phyloP scores from a whole-genome alignment of 2,113 vertebrate genomes.

The Halichoerus grypus region DNA sequence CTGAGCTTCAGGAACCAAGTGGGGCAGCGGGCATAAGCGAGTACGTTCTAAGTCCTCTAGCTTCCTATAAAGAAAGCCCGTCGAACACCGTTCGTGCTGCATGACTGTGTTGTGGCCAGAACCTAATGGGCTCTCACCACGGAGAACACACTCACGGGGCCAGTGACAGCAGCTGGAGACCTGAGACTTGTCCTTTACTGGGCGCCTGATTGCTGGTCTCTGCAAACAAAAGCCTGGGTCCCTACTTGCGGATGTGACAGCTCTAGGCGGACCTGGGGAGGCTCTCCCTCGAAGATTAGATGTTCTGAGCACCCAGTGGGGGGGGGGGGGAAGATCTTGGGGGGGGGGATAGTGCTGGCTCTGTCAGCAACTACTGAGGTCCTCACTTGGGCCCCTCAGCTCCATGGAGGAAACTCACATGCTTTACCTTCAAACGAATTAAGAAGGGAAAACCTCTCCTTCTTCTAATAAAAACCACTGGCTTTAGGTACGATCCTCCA shows the following conservation, averaged over 20 bases:
- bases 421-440: neutral
- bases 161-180: neutral
- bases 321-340: neutral
- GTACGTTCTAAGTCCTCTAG: neutral
- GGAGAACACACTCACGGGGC: neutral
- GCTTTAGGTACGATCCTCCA: neutral
- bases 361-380: neutral
- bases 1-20: neutral
- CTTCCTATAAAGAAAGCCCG: neutral
- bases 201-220: neutral
- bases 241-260: neutral
- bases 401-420: neutral
- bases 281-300: neutral
- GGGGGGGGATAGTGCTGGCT: neutral
- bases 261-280: neutral
- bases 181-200: neutral
- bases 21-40: neutral
- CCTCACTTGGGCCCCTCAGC: neutral
- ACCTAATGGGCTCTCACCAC: neutral
- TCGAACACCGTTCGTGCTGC: neutral
- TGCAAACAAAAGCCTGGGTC: neutral
- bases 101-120: neutral
- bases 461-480: neutral
- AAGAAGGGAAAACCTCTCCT: neutral
- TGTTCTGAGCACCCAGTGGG: neutral